Conservation (phyloP, 2,113 vertebrate genomes). For the Pelusios castaneus region DNA sequence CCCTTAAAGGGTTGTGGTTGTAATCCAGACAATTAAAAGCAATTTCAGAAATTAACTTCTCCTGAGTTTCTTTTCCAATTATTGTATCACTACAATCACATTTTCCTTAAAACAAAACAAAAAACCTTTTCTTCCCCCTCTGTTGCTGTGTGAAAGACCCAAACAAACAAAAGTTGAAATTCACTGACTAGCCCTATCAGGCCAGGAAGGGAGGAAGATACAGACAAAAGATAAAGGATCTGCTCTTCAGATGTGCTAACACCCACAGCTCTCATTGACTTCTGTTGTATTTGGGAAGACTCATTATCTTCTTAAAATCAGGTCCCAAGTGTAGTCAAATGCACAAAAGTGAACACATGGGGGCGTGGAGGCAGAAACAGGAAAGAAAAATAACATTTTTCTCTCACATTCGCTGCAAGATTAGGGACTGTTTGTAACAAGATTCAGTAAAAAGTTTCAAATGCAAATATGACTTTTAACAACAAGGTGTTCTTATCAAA, state of each 20-base stretch:
- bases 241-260: neutral
- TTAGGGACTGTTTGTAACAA: accelerated
- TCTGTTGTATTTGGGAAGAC: neutral
- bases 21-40: neutral
- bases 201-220: neutral
- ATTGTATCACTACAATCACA: neutral
- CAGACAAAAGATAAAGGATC: neutral
- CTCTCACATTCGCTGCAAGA: neutral
- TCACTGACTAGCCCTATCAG: neutral
- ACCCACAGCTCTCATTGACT: neutral
- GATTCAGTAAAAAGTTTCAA: neutral
- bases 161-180: neutral
- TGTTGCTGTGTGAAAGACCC: neutral
- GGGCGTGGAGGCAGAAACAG: neutral
- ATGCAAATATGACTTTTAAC: neutral
- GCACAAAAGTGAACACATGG: neutral
- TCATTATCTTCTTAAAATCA: neutral
- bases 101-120: too few species aligned
- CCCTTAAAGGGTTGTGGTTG: neutral
- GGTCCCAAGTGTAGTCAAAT: neutral
- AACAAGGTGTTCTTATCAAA: neutral
- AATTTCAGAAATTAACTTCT: neutral
- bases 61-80: neutral
- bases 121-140: neutral
- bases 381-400: neutral